A percentile compares a stretch with the other conserved stretches of the same genome.
These are phyloP conservation scores for Aphelinus certus DNA, from an alignment of 1,140 invertebrate genomes.

Conservation along the genomic window DNA sequence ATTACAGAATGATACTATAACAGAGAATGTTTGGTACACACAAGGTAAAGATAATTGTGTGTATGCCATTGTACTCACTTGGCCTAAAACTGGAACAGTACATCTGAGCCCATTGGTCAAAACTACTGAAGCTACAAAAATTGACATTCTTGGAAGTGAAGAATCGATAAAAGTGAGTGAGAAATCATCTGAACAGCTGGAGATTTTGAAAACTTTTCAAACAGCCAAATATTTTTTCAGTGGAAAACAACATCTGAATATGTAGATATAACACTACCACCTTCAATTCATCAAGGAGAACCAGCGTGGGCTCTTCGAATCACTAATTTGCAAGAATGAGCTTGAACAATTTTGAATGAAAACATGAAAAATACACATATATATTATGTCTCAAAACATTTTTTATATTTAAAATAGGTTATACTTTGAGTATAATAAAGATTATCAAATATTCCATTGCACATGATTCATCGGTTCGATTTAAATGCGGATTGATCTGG, in stretches of 20 bases:
- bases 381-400: neutral
- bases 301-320: slow-evolving; percentile 61
- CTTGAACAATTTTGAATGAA: neutral
- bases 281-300: slow-evolving; percentile 49
- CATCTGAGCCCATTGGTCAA: slow-evolving; percentile 56
- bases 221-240: slow-evolving; percentile 43
- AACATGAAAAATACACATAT: too few species aligned
- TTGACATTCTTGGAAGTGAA: slow-evolving; percentile 46
- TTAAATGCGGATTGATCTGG: slow-evolving; percentile 16
- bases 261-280: slow-evolving; percentile 49
- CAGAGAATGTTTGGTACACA: slow-evolving; percentile 82
- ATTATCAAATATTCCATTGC: slow-evolving; percentile 20
- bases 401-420: slow-evolving; percentile 20
- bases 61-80: slow-evolving; percentile 74
- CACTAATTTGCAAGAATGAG: neutral
- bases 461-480: slow-evolving; percentile 22
- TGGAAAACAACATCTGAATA: slow-evolving; percentile 43
- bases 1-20: slow-evolving; percentile 84
- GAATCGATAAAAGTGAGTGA: slow-evolving; percentile 39
- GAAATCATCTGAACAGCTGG: neutral
- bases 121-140: slow-evolving; percentile 32
- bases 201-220: neutral
- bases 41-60: slow-evolving; percentile 62
- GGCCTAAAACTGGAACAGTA: slow-evolving; percentile 71
- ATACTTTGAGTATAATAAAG: neutral